These are phyloP conservation scores for Copsychus sechellarum DNA, from an alignment of 2,113 vertebrate genomes.

Conservation along the genomic window DNA sequence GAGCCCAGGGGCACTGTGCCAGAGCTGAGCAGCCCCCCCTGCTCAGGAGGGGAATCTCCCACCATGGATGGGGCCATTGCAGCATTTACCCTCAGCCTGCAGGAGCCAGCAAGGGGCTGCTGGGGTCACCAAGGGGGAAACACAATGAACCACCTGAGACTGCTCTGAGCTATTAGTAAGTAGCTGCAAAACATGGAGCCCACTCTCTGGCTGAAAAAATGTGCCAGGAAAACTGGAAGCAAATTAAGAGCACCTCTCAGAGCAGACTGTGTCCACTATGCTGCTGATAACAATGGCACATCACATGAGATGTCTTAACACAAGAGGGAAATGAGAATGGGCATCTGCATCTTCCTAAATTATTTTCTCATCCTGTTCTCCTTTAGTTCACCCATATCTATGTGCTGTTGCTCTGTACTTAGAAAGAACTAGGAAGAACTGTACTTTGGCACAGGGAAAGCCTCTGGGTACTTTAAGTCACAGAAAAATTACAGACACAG, in stretches of 20 bases:
- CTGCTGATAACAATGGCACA: neutral
- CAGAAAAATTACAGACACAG: neutral
- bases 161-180: neutral
- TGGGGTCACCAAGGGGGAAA: neutral
- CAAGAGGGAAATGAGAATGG: neutral
- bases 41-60: neutral
- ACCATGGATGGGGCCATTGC: fast-evolving
- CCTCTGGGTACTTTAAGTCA: neutral
- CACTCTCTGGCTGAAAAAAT: neutral
- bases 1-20: no score
- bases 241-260: neutral
- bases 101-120: neutral
- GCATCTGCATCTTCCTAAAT: neutral
- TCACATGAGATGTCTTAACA: neutral
- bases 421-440: no score
- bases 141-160: neutral
- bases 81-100: neutral
- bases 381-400: neutral
- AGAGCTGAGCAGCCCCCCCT: neutral
- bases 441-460: neutral
- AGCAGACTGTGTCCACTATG: neutral
- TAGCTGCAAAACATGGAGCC: neutral
- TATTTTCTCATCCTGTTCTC: neutral
- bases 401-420: neutral
- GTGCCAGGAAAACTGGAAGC: neutral